Evolutionary conservation across 2,797 vertebrate genomes (phyloP).

Genomic region (Chelon labrosus): DNA sequence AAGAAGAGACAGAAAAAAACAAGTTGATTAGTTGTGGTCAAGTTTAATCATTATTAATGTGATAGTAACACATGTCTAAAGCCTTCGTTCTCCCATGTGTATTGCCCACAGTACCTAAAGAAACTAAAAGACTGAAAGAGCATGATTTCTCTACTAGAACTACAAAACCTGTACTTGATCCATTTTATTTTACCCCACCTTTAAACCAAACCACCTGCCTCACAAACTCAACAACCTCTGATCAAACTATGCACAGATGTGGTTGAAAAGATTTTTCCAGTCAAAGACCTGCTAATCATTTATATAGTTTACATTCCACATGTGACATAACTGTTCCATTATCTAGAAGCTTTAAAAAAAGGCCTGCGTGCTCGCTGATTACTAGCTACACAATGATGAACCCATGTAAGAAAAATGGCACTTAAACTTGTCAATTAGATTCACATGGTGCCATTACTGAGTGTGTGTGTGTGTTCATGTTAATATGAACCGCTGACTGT

Average conservation of each 20-base stretch:
- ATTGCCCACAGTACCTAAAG: background rate
- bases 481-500: conserved; percentile 61
- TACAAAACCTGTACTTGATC: conserved; percentile 25
- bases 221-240: conserved; percentile 34
- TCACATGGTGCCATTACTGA: conserved; percentile 14
- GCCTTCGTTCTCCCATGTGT: background rate
- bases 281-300: conserved; percentile 44
- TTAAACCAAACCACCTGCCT: conserved; percentile 58
- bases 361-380: background rate
- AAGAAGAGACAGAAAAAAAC: conserved; percentile 13
- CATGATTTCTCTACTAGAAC: conserved; percentile 22
- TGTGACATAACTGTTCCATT: conserved; percentile 31
- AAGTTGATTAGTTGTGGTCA: background rate
- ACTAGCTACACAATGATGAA: background rate
- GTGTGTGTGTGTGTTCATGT: conserved; percentile 23
- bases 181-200: conserved; percentile 17
- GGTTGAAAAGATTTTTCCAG: conserved; percentile 25
- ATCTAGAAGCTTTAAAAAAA: conserved; percentile 29
- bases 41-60: background rate
- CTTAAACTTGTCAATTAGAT: conserved; percentile 30
- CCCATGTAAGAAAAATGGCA: conserved; percentile 25
- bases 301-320: conserved; percentile 42
- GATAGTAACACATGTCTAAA: background rate
- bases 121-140: background rate
- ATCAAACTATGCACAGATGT: conserved; percentile 61